A percentile compares a stretch with the other conserved stretches of the same genome.
Evolutionary conservation across 1,140 invertebrate genomes (phyloP).

Genomic region (silkworm (Bombyx mori)): ASM3026992v2 NC_085112.1:13296501-13297000

Average conservation of each 20-base stretch:
- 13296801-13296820: too few species aligned
- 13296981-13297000: too few species aligned
- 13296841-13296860: too few species aligned
- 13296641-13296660: conserved; percentile 38
- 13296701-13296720: conserved; percentile 34
- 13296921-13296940: too few species aligned
- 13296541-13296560: conserved; percentile 65
- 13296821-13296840: too few species aligned
- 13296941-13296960: too few species aligned
- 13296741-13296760: not conserved
- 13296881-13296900: too few species aligned
- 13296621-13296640: conserved; percentile 60
- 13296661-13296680: conserved; percentile 37
- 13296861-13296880: too few species aligned
- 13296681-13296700: conserved; percentile 27
- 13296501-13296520: conserved; percentile 61
- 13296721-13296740: conserved; percentile 17
- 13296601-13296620: conserved; percentile 56
- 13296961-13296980: too few species aligned
- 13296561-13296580: conserved; percentile 69
- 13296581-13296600: conserved; percentile 69
- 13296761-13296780: too few species aligned
- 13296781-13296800: too few species aligned
- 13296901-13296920: too few species aligned
- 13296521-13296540: conserved; percentile 65